phyloP scores from a whole-genome alignment of 92 coral and sea anemone genomes.

The Zoanthus solanderi region DNA sequence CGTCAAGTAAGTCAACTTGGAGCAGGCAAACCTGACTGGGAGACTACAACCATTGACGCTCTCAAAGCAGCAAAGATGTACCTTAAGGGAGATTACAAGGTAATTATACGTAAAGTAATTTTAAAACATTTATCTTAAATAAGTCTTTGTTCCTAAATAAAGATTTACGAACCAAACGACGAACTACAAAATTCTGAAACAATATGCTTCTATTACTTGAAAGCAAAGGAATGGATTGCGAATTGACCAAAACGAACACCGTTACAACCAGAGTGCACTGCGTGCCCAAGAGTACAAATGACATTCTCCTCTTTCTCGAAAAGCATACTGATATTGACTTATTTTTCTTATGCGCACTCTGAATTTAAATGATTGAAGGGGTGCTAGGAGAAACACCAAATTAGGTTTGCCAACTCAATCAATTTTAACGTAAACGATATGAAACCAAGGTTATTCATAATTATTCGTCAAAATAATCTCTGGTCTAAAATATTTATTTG shows the following conservation, averaged over 20 bases:
- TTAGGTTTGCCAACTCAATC: background rate
- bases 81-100: slow-evolving; percentile 17
- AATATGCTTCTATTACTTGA: background rate
- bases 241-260: no score
- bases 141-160: background rate
- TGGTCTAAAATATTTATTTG: background rate
- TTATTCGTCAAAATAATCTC: background rate
- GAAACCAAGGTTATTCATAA: background rate
- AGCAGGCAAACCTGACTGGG: background rate
- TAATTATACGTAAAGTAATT: background rate
- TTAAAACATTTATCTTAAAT: background rate
- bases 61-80: background rate
- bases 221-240: no score
- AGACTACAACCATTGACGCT: background rate
- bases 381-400: background rate
- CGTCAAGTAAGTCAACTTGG: background rate
- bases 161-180: background rate
- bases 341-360: background rate
- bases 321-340: background rate
- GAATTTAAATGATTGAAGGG: background rate
- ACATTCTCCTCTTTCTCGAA: no score
- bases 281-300: no score
- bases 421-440: background rate
- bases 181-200: background rate
- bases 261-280: no score